These are phyloP conservation scores for Potamarius usumacintae DNA, from an alignment of 2,113 vertebrate species.

Conservation along the genomic window DNA sequence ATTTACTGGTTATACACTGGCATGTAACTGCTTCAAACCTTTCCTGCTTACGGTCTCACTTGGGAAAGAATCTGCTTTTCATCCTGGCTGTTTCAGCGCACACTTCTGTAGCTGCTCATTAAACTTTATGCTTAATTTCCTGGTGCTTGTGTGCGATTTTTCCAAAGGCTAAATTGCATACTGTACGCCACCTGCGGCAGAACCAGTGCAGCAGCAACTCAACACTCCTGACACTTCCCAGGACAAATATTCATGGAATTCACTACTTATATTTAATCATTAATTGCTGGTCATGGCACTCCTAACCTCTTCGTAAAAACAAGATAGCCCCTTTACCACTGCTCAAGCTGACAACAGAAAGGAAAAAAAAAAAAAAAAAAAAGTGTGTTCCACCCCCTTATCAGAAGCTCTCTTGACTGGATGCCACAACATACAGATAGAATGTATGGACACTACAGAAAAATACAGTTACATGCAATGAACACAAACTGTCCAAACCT, in stretches of 20 bases:
- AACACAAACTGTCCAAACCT: background rate
- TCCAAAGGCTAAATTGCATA: constrained; percentile 36
- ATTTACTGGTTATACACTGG: constrained; percentile 63
- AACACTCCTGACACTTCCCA: constrained; percentile 30
- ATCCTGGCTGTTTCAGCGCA: constrained; percentile 32
- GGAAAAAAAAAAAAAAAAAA: too few relatives aligned
- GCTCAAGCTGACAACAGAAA: constrained; percentile 17
- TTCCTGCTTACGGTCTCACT: constrained; percentile 16
- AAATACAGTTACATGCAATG: background rate
- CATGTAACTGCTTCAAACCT: constrained; percentile 12
- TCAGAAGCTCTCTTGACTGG: constrained; percentile 6
- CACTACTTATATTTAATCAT: constrained; percentile 69
- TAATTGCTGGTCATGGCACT: constrained; percentile 56
- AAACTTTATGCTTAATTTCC: constrained; percentile 13
- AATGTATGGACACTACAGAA: background rate
- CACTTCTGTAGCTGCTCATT: constrained; percentile 8
- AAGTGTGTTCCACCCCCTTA: constrained; percentile 17
- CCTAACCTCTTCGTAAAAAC: constrained; percentile 46
- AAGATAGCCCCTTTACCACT: constrained; percentile 1
- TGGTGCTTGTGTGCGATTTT: constrained; percentile 12
- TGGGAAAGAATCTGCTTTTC: constrained; percentile 45
- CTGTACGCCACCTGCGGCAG: constrained; percentile 25
- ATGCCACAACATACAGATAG: constrained; percentile 16
- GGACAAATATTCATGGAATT: constrained; percentile 66
- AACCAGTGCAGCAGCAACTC: constrained; percentile 28